Evolutionary conservation across 2,797 vertebrate species (phyloP).

Genomic region (Melopsittacus undulatus): DNA sequence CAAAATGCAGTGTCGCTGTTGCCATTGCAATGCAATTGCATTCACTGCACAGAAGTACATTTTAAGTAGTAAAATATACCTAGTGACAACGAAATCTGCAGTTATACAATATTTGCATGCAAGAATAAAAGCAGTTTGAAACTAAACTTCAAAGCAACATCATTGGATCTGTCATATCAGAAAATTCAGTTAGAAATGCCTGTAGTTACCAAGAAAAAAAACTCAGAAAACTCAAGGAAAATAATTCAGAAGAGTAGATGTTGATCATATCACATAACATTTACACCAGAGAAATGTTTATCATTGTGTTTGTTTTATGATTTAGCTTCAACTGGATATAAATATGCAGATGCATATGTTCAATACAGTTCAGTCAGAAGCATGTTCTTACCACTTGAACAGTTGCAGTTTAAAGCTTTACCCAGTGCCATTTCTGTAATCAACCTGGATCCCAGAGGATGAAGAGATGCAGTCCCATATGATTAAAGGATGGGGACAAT

Average conservation of each 20-base stretch:
- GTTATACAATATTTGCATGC: neutral
- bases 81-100: neutral
- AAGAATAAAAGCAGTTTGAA: neutral
- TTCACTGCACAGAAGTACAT: neutral
- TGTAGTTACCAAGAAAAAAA: neutral
- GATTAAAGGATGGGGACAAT: neutral
- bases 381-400: neutral
- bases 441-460: neutral
- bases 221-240: neutral
- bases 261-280: neutral
- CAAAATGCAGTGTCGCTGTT: neutral
- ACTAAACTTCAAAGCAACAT: neutral
- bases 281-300: neutral
- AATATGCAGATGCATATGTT: neutral
- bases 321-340: neutral
- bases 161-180: neutral
- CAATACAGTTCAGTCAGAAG: neutral
- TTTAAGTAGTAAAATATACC: neutral
- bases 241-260: neutral
- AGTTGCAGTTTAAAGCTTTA: neutral
- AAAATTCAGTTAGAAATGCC: neutral
- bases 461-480: neutral
- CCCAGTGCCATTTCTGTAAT: neutral
- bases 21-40: no score
- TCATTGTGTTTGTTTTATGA: neutral